These are phyloP conservation scores for Gasterosteus nipponicus DNA, from an alignment of 2,113 vertebrate species.

Conservation along the genomic window DNA sequence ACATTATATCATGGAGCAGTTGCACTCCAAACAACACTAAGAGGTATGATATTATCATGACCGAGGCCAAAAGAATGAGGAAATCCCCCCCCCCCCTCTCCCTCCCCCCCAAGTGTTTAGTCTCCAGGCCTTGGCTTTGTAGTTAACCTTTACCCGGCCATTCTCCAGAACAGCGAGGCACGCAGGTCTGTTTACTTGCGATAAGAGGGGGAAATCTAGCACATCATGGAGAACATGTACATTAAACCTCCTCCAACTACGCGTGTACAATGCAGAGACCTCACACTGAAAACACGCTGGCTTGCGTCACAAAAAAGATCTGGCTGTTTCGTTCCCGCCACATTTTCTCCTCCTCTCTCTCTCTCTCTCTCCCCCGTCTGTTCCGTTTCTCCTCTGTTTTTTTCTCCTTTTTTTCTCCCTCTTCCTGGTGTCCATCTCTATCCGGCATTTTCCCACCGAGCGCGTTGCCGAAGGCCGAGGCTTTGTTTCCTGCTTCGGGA, in stretches of 20 bases:
- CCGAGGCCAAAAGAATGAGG: constrained; percentile 68
- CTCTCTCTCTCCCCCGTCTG: background rate
- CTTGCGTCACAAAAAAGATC: constrained; percentile 49
- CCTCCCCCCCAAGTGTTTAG: constrained; percentile 62
- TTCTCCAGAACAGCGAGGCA: constrained; percentile 53
- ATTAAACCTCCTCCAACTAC: constrained; percentile 42
- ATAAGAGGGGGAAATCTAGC: constrained; percentile 66
- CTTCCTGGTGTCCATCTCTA: constrained; percentile 50
- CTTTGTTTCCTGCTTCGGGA: constrained; percentile 68
- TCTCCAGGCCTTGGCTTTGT: constrained; percentile 63
- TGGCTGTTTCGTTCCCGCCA: constrained; percentile 42
- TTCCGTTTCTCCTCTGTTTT: constrained; percentile 5
- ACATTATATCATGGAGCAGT: constrained; percentile 21
- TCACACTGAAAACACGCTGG: too few species aligned
- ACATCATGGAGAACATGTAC: constrained; percentile 23
- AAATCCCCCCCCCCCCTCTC: constrained; percentile 63
- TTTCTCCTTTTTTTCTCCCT: constrained; percentile 16
- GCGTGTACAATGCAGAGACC: too few species aligned
- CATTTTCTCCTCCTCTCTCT: constrained; percentile 35
- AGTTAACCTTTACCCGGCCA: constrained; percentile 77
- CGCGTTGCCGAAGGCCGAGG: constrained; percentile 44
- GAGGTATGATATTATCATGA: constrained; percentile 59
- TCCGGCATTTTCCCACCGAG: constrained; percentile 69
- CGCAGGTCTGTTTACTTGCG: constrained; percentile 65
- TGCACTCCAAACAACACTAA: constrained; percentile 43